Evolutionary conservation across 1,140 invertebrate genomes (phyloP).

Genomic region (Drosophila persimilis): DNA sequence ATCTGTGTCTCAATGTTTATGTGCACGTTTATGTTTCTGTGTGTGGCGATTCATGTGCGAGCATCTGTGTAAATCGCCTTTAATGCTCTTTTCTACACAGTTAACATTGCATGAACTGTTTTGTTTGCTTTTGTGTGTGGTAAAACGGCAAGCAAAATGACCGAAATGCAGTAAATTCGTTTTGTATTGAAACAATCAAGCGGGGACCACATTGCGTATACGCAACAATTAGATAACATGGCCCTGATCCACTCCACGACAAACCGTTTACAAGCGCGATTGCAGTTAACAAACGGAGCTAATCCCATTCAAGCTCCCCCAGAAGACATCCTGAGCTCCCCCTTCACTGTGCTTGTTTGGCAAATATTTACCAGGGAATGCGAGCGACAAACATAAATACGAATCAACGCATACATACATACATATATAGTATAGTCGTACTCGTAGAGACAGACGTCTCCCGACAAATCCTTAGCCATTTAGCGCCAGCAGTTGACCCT

Average conservation of each 20-base stretch:
- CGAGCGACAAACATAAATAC: constrained; percentile 77
- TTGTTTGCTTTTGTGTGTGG: constrained; percentile 5
- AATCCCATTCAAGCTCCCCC: constrained; percentile 57
- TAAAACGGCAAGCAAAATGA: constrained; percentile 37
- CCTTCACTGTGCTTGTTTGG: constrained; percentile 48
- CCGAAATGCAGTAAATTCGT: constrained; percentile 33
- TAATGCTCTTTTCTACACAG: constrained; percentile 1
- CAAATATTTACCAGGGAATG: constrained; percentile 75
- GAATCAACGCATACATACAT: constrained; percentile 12
- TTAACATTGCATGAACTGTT: constrained; percentile 10
- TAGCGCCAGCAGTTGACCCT: constrained; percentile 61
- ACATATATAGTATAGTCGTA: background rate
- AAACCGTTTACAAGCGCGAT: constrained; percentile 74
- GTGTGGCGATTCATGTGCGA: constrained; percentile 8
- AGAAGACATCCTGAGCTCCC: constrained; percentile 1
- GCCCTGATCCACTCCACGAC: constrained; percentile 61
- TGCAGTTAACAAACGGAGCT: constrained; percentile 75
- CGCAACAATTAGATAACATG: constrained; percentile 53
- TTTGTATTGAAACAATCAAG: constrained; percentile 40
- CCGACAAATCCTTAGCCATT: constrained; percentile 71
- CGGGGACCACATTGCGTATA: constrained; percentile 41
- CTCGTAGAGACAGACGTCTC: constrained; percentile 43
- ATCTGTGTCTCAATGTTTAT: constrained; percentile 14
- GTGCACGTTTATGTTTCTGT: constrained; percentile 10
- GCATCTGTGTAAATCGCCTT: constrained; percentile 2